These are phyloP conservation scores for Drosophila cardini DNA, from an alignment of 1,140 invertebrate species.

Conservation along the genomic window DNA sequence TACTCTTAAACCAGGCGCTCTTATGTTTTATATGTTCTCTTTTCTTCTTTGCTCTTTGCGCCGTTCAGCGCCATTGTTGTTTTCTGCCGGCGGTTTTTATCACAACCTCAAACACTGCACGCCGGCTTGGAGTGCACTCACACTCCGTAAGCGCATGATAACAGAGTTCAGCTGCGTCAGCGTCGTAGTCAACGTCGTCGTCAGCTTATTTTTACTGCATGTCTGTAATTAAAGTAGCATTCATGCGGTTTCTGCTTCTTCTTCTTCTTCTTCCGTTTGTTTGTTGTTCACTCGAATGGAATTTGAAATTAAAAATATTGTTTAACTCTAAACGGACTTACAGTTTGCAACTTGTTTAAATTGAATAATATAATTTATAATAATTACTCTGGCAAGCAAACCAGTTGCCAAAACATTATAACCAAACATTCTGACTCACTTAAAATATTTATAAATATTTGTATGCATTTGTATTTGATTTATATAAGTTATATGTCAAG, in stretches of 20 bases:
- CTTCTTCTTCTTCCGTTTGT: neutral
- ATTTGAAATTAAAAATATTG: constrained; percentile 1
- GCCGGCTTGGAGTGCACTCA: constrained; percentile 29
- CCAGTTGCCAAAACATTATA: constrained; percentile 32
- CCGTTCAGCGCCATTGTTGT: neutral
- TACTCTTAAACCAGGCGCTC: neutral
- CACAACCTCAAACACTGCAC: constrained; percentile 13
- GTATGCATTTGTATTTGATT: constrained; percentile 5
- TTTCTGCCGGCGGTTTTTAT: constrained; percentile 19
- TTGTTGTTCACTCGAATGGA: neutral
- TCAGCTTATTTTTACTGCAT: neutral
- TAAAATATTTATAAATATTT: constrained; percentile 20
- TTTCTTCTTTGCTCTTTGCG: neutral
- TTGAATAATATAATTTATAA: constrained; percentile 35
- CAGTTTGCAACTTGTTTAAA: constrained; percentile 30
- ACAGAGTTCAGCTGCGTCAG: constrained; percentile 37
- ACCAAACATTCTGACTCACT: constrained; percentile 36
- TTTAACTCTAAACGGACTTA: neutral
- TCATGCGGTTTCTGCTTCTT: neutral
- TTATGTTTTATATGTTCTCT: neutral
- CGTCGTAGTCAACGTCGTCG: constrained; percentile 19
- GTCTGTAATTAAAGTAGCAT: neutral
- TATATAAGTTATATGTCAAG: constrained; percentile 18
- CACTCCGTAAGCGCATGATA: constrained; percentile 25
- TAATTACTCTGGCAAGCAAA: constrained; percentile 31